Base-by-base conservation (phyloP, 30 jellyfish, hydroid and myxozoan genomes). In the Clytia hemisphaerica region DNA sequence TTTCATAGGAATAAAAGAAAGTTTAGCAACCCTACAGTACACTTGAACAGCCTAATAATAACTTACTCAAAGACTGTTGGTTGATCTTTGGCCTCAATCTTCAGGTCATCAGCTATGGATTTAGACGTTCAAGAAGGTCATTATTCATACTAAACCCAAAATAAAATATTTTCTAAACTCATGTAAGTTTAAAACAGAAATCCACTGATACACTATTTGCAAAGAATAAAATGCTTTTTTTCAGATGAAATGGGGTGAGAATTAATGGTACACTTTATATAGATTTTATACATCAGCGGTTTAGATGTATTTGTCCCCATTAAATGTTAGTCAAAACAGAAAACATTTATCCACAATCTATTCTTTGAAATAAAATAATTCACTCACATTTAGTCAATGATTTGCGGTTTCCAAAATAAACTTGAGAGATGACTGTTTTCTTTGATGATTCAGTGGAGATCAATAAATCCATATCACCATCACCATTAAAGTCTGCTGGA, bases 401-500 rank as follows among this genome's bases (percentile, higher is more conserved):
- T 27, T 61, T 66, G 26, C 55, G 61, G 29, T 79, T 75, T 12
- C 85, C 76, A 50, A 58, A 83, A 75, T 78, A 72, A 75, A 88
- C 69, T 45, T 61, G 59, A 21, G 75, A 78, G 62, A 5, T 34
- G 27, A 55, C 79, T 10, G 31, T 31, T 24, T 84, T 74, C 22
- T 46, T 53, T 25, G 79, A 70, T 48, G 78, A 70, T 45, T 84
- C 45, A 7, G n/a, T n/a, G n/a, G 51, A 3, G 19, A 76, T 49
- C 6, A 88, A 64, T 32, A 88, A 50, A 61, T 88, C 97, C 28
- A 88, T 79, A 46, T 92, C 68, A 24, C 97, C 97, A 71, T 88
- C 97, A 0, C 97, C 97, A 74, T 88, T 80, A 42, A 88, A 88
- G 61, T 88, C 97, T 12, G 97, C 93, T 40, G 79, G 92, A 0